Conservation (phyloP, 2,888 invertebrate genomes). For the Ectropis crepuscularia region DNA sequence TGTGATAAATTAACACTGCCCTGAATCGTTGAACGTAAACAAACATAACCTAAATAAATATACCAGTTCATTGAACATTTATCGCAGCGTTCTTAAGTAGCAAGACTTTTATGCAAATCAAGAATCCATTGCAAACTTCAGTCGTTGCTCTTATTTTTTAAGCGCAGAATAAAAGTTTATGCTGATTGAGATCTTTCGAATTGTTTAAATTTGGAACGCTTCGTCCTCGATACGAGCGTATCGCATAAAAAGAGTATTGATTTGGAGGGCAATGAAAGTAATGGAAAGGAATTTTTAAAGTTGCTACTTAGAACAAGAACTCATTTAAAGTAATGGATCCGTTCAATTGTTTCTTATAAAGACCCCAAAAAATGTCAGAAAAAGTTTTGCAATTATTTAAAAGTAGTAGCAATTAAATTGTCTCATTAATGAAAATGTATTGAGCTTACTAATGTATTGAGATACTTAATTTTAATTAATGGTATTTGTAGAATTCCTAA, state of each 20-base stretch:
- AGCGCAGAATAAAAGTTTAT: background rate
- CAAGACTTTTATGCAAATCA: background rate
- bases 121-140: background rate
- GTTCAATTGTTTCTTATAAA: too few relatives aligned
- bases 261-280: constrained; percentile 9
- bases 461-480: too few relatives aligned
- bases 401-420: too few relatives aligned
- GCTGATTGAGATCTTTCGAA: constrained; percentile 1
- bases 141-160: background rate
- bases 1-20: constrained; percentile 28
- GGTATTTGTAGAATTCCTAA: too few relatives aligned
- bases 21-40: constrained; percentile 16
- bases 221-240: background rate
- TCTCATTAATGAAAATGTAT: too few relatives aligned
- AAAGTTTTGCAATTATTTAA: too few relatives aligned
- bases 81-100: background rate
- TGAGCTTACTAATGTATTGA: too few relatives aligned
- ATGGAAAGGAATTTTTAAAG: background rate
- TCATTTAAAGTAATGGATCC: too few relatives aligned
- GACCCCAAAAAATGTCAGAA: too few relatives aligned
- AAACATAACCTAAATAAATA: constrained; percentile 25
- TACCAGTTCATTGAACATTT: constrained; percentile 24
- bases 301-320: too few relatives aligned
- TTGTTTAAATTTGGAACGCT: background rate
- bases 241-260: background rate